phyloP scores from a whole-genome alignment of 2,113 vertebrate species.

The Gnathonemus longibarbis region DNA sequence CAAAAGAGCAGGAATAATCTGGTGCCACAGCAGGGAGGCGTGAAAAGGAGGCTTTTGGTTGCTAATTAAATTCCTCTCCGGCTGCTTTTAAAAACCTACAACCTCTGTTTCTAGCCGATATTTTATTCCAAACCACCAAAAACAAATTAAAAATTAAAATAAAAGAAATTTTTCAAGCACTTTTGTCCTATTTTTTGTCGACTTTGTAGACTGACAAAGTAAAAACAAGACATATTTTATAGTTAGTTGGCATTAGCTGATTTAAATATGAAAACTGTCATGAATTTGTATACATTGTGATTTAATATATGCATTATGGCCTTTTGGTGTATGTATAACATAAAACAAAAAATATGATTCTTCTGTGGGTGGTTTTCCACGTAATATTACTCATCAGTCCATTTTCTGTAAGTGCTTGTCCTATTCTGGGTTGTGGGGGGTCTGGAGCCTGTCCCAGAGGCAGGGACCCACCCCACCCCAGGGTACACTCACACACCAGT shows the following conservation, averaged over 20 bases:
- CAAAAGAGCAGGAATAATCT: not conserved
- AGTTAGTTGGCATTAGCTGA: not conserved
- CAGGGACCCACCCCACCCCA: not conserved
- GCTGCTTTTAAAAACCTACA: not conserved
- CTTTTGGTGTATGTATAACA: not conserved
- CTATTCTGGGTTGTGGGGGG: not conserved
- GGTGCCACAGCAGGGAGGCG: not conserved
- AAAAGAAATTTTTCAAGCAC: not conserved
- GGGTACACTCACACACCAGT: not conserved
- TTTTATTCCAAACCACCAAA: not conserved
- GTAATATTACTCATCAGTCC: not conserved
- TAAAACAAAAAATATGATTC: not conserved
- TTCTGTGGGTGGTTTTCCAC: not conserved
- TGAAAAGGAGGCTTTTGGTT: not conserved
- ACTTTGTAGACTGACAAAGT: not conserved
- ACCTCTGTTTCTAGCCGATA: not conserved
- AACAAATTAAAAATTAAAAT: not conserved
- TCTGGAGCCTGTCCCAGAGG: not conserved
- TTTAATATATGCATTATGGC: not conserved
- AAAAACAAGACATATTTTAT: not conserved
- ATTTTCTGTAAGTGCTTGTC: not conserved
- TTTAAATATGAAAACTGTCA: not conserved
- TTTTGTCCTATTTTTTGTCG: not conserved
- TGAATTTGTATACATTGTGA: not conserved
- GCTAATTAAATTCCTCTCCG: not conserved